Percentiles rank a stretch among this genome's conserved stretches.
Conservation (phyloP, 2,113 vertebrate species). For the Cyrtonyx montezumae region DNA sequence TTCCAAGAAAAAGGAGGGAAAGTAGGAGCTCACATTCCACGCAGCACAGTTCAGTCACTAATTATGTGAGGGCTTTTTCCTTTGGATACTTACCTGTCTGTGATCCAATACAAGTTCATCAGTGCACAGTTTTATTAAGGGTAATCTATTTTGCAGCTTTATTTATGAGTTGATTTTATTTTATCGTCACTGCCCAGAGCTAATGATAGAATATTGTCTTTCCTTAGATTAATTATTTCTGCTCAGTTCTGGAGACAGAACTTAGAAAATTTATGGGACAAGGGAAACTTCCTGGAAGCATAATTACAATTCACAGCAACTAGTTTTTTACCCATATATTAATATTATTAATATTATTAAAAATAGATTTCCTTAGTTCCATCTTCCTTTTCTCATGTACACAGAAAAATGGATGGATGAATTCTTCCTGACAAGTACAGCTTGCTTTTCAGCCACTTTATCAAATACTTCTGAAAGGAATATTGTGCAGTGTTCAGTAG, state of each 20-base stretch:
- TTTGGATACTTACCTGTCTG: neutral
- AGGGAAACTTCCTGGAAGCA: neutral
- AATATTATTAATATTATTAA: neutral
- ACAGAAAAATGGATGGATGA: neutral
- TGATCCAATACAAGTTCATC: neutral
- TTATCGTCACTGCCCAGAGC: neutral
- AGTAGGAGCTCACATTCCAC: neutral
- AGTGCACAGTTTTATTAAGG: neutral
- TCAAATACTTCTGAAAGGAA: constrained; percentile 4
- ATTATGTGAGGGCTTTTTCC: neutral
- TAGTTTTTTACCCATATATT: constrained; percentile 16
- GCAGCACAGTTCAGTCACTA: neutral
- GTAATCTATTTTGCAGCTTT: neutral
- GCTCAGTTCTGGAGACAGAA: constrained; percentile 6
- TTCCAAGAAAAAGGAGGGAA: neutral
- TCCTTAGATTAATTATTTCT: constrained; percentile 16
- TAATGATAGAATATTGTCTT: constrained; percentile 9
- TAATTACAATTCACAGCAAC: neutral
- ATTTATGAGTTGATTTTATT: constrained; percentile 24
- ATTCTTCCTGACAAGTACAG: neutral
- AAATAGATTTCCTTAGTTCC: constrained; percentile 11
- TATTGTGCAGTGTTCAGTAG: neutral
- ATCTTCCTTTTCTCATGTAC: neutral
- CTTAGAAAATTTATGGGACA: neutral
- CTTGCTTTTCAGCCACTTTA: neutral